These are phyloP conservation scores for Trematomus bernacchii DNA, from an alignment of 2,797 vertebrate species.

Conservation along the genomic window DNA sequence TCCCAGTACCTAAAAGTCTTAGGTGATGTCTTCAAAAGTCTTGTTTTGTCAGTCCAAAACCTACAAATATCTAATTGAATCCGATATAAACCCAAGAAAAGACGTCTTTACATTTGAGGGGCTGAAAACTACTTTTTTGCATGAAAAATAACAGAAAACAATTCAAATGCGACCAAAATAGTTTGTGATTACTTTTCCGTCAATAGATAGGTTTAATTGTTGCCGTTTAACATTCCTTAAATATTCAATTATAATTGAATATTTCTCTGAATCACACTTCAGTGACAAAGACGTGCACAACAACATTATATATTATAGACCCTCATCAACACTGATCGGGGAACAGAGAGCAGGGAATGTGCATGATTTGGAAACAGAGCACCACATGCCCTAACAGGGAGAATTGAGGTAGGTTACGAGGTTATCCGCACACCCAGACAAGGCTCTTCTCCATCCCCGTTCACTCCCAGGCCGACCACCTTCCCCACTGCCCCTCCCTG, in stretches of 20 bases:
- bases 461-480: slow-evolving; percentile 59
- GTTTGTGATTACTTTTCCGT: too few relatives aligned
- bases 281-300: neutral
- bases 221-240: neutral
- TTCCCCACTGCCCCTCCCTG: slow-evolving; percentile 52
- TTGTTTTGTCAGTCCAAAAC: too few relatives aligned
- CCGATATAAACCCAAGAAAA: too few relatives aligned
- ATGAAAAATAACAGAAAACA: too few relatives aligned
- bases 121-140: too few relatives aligned
- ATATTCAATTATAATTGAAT: neutral
- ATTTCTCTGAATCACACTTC: neutral
- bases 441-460: slow-evolving; percentile 12
- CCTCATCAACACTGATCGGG: neutral
- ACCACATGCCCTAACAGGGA: slow-evolving; percentile 24
- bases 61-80: too few relatives aligned
- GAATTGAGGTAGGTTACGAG: slow-evolving; percentile 22
- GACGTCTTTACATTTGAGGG: too few relatives aligned
- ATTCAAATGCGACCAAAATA: too few relatives aligned
- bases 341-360: neutral
- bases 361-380: neutral
- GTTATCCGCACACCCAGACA: slow-evolving; percentile 40
- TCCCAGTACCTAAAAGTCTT: too few relatives aligned
- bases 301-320: neutral
- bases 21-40: too few relatives aligned
- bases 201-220: too few relatives aligned